Evolutionary conservation across 2,797 vertebrate genomes (phyloP).

Genomic region (Pseudomugil tenellus): DNA sequence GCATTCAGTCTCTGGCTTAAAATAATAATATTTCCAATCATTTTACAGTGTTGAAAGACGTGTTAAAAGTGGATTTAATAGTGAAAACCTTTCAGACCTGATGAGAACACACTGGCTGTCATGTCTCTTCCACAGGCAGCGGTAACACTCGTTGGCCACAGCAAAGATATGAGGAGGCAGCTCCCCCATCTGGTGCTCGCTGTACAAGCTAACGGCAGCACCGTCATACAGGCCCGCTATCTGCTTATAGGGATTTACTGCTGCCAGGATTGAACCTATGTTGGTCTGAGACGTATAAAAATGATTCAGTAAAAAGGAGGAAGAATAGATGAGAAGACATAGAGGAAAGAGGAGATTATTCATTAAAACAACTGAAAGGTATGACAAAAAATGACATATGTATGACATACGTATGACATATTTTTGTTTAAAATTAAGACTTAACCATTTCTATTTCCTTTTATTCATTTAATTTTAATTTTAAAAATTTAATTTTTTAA

Average conservation of each 20-base stretch:
- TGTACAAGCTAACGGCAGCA: constrained; percentile 86
- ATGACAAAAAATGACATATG: background rate
- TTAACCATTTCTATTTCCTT: background rate
- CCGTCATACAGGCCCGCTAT: constrained; percentile 86
- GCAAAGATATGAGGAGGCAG: constrained; percentile 93
- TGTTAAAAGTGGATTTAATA: background rate
- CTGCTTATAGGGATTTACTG: constrained; percentile 91
- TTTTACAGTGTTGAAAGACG: background rate
- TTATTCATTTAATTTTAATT: background rate
- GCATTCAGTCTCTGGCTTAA: background rate
- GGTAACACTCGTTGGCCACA: constrained; percentile 93
- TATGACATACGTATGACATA: background rate
- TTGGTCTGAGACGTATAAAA: constrained; percentile 83
- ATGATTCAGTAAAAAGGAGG: background rate
- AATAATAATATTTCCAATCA: background rate
- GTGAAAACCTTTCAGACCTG: constrained; percentile 78
- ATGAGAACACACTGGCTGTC: constrained; percentile 96
- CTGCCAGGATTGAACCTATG: constrained; percentile 92
- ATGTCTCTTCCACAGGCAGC: constrained; percentile 93
- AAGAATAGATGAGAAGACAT: background rate
- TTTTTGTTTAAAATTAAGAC: background rate
- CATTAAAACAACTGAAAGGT: background rate
- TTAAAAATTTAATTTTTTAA: background rate
- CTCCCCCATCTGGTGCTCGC: constrained; percentile 90
- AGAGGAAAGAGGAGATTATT: background rate